phyloP scores from a whole-genome alignment of 1,140 invertebrate genomes.

The Pogonognathellus flavescens region DNA sequence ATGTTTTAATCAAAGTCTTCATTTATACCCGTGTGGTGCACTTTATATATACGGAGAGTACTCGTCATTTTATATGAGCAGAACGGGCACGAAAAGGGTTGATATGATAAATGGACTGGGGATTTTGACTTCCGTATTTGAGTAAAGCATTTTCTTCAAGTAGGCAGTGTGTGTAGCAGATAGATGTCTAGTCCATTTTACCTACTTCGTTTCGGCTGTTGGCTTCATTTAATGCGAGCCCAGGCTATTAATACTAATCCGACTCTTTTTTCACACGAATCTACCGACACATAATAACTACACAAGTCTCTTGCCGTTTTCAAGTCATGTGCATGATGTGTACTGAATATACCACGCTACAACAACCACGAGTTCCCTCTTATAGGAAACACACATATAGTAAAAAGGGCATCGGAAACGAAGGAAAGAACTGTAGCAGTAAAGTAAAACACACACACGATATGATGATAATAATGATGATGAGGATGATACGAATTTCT shows the following conservation, averaged over 20 bases:
- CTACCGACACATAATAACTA: constrained; percentile 1
- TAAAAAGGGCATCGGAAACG: too few species aligned
- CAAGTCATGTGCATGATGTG: not conserved
- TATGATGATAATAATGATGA: constrained; percentile 43
- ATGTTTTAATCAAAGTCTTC: constrained; percentile 14
- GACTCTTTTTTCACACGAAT: constrained; percentile 26
- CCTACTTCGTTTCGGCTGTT: constrained; percentile 25
- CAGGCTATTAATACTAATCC: constrained; percentile 42
- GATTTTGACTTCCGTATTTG: not conserved
- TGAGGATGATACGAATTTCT: constrained; percentile 34
- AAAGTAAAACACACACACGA: too few species aligned
- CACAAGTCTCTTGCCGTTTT: not conserved
- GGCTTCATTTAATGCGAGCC: constrained; percentile 42
- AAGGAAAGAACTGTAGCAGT: too few species aligned
- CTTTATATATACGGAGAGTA: not conserved
- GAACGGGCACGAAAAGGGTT: not conserved
- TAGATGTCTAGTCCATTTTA: not conserved
- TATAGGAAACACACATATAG: too few species aligned
- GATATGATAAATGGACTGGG: constrained; percentile 18
- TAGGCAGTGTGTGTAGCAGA: not conserved
- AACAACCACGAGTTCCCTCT: too few species aligned
- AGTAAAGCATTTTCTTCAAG: not conserved
- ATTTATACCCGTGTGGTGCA: not conserved
- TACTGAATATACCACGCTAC: too few species aligned
- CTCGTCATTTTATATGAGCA: not conserved